These are phyloP conservation scores for Cephus cinctus DNA, from an alignment of 1,140 invertebrate genomes.

Conservation along the genomic window DNA sequence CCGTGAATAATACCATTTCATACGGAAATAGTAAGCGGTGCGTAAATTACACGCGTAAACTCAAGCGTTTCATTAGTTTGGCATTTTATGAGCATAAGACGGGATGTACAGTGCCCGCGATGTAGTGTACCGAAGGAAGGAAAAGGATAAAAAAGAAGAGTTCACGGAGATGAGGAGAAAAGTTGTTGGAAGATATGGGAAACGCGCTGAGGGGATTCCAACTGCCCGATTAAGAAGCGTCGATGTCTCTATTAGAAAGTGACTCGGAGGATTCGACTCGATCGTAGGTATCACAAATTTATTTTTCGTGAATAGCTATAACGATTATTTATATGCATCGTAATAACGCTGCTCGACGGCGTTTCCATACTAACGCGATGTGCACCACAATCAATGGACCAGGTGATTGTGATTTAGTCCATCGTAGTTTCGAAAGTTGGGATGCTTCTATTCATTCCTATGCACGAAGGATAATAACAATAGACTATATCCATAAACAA, in stretches of 20 bases:
- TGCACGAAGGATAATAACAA: no score
- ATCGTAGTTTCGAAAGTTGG: not conserved
- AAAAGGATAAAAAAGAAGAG: not conserved
- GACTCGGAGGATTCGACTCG: not conserved
- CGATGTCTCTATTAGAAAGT: not conserved
- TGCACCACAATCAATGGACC: no score
- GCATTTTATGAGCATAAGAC: not conserved
- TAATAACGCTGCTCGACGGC: not conserved
- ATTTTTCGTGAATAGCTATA: slow-evolving; percentile 2
- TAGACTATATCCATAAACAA: no score
- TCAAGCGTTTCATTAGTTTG: no score
- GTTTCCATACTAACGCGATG: no score
- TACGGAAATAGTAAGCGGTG: no score
- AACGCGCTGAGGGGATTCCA: no score
- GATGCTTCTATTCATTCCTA: no score
- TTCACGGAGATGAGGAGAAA: not conserved
- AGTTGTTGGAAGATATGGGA: not conserved
- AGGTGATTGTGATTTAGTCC: not conserved
- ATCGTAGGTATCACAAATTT: slow-evolving; percentile 3
- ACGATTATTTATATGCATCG: slow-evolving; percentile 1
- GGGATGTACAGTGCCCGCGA: not conserved
- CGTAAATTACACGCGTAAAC: no score
- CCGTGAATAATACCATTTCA: no score
- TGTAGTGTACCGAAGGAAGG: not conserved
- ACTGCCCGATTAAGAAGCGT: no score